Conservation (phyloP, 2,113 vertebrate genomes). For the Willisornis vidua region DNA sequence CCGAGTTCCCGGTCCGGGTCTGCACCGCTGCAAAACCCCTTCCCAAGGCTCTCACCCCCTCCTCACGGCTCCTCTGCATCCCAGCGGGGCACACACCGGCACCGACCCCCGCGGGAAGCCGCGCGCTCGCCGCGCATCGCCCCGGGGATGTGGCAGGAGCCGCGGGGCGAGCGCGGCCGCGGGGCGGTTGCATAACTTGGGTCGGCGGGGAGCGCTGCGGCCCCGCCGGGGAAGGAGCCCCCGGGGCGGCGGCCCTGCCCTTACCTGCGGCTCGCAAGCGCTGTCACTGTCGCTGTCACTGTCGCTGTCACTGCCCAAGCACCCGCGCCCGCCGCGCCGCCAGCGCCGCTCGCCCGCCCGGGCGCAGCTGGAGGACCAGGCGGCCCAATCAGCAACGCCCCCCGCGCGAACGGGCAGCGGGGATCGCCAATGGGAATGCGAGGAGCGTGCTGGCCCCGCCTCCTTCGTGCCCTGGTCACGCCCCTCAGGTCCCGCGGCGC, state of each 20-base stretch:
- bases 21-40: rapidly evolving
- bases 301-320: background rate
- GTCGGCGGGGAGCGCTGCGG: background rate
- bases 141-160: background rate
- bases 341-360: background rate
- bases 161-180: background rate
- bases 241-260: background rate
- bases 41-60: background rate
- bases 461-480: rapidly evolving
- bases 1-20: background rate
- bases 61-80: background rate
- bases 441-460: rapidly evolving
- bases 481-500: background rate
- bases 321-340: background rate
- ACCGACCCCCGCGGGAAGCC: background rate
- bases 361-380: background rate
- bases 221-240: background rate
- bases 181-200: background rate
- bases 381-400: background rate
- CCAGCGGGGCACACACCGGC: background rate
- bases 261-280: background rate
- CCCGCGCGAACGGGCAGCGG: background rate
- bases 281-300: background rate
- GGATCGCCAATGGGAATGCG: rapidly evolving
- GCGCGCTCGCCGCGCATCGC: background rate